Conservation (phyloP, 2,113 vertebrate genomes). For the Paratilapia polleni region DNA sequence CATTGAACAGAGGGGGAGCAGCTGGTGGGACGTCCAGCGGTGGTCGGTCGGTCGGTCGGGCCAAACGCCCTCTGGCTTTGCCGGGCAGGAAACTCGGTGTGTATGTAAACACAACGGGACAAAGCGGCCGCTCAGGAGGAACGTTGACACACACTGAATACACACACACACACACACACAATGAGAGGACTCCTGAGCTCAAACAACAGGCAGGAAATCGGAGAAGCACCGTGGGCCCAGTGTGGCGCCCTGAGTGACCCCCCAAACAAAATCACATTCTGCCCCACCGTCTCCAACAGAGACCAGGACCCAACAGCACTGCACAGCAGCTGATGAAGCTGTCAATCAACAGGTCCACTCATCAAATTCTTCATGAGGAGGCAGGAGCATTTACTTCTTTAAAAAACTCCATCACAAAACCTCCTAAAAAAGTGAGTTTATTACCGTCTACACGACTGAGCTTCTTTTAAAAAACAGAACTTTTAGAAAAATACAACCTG, state of each 20-base stretch:
- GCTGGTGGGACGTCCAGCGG: conserved; percentile 83
- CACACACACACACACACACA: conserved; percentile 18
- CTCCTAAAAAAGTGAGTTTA: not conserved
- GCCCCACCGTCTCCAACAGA: conserved; percentile 38
- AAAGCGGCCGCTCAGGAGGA: conserved; percentile 84
- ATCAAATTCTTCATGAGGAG: not conserved
- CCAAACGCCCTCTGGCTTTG: conserved; percentile 73
- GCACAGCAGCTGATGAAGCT: conserved; percentile 47
- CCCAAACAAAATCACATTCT: conserved; percentile 32
- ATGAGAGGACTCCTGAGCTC: conserved; percentile 7
- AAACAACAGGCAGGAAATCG: conserved; percentile 70
- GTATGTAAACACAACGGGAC: conserved; percentile 83
- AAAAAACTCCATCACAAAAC: not conserved
- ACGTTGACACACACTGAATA: conserved; percentile 46
- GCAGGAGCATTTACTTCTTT: not conserved
- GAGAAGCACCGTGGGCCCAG: conserved; percentile 15
- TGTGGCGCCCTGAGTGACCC: conserved; percentile 40
- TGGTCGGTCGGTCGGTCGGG: conserved; percentile 35
- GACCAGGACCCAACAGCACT: not conserved
- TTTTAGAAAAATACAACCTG: no score
- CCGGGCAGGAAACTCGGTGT: conserved; percentile 86
- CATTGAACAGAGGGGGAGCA: conserved; percentile 78
- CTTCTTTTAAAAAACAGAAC: no score
- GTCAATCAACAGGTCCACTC: conserved; percentile 47
- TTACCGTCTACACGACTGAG: not conserved